A percentile compares a stretch with the other conserved stretches of the same genome.
Evolutionary conservation across 2,113 vertebrate species (phyloP).

Genomic region (Hemichromis elongatus): DNA sequence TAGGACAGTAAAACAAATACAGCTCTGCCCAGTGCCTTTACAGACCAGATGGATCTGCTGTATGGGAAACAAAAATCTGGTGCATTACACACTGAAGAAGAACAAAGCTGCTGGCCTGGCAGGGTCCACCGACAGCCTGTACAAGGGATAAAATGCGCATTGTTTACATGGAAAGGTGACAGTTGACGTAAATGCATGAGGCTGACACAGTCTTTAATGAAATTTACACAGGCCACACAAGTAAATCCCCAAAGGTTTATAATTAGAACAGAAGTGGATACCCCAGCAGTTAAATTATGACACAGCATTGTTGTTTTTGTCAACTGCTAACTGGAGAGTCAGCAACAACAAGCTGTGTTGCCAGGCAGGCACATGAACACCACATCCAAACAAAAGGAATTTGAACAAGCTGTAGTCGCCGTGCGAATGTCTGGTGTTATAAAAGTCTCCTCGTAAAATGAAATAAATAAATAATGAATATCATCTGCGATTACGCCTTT

Average conservation of each 20-base stretch:
- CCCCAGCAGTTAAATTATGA: background rate
- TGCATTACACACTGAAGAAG: slow-evolving; percentile 30
- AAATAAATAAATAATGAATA: background rate
- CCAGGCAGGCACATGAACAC: background rate
- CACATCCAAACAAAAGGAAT: background rate
- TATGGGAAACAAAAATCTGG: slow-evolving; percentile 25
- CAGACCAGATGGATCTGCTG: slow-evolving; percentile 42
- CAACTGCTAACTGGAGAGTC: background rate
- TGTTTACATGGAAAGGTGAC: slow-evolving; percentile 13
- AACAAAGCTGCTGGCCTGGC: slow-evolving; percentile 38
- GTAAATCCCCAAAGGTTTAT: background rate
- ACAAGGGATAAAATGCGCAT: slow-evolving; percentile 27
- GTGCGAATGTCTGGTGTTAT: background rate
- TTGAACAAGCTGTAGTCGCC: background rate
- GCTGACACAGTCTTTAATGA: background rate
- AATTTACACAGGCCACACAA: background rate
- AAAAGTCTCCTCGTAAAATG: background rate
- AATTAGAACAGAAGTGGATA: background rate
- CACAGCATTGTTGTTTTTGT: background rate
- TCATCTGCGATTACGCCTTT: background rate
- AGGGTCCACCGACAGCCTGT: slow-evolving; percentile 24
- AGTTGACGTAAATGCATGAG: background rate
- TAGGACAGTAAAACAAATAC: background rate
- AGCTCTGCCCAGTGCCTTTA: background rate
- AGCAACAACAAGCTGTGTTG: background rate